Evolutionary conservation across 1,140 invertebrate species (phyloP).

Genomic region (Trissolcus basalis): DNA sequence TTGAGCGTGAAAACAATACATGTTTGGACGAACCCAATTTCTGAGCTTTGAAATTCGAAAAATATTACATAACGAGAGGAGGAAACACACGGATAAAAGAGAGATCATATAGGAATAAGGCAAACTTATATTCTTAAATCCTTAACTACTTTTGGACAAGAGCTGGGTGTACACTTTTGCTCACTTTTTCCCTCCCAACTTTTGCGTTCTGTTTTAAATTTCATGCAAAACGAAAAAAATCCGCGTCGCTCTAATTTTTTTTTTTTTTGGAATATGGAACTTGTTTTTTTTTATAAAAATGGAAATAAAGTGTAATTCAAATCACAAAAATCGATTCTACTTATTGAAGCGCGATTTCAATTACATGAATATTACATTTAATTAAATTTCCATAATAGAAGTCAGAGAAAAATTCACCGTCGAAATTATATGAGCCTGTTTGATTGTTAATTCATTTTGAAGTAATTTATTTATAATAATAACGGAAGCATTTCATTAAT

Average conservation of each 20-base stretch:
- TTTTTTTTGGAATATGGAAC: background rate
- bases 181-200: slow-evolving; percentile 43
- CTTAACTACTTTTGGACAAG: slow-evolving; percentile 53
- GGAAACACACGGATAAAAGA: slow-evolving; percentile 28
- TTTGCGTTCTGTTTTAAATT: slow-evolving; percentile 53
- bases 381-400: no score
- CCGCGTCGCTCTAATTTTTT: slow-evolving; percentile 50
- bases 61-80: slow-evolving; percentile 41
- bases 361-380: no score
- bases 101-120: slow-evolving; percentile 22
- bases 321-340: no score
- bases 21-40: slow-evolving; percentile 31
- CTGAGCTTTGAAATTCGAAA: slow-evolving; percentile 11
- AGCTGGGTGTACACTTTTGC: slow-evolving; percentile 47
- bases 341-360: no score
- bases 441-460: no score
- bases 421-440: no score
- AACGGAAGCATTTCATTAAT: no score
- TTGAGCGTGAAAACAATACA: slow-evolving; percentile 22
- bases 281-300: no score
- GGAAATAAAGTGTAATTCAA: no score
- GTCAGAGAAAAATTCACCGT: no score
- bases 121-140: slow-evolving; percentile 49
- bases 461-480: no score
- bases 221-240: slow-evolving; percentile 48